Base-by-base conservation (phyloP, 1,140 invertebrate species). In the Microplitis mediator region DNA sequence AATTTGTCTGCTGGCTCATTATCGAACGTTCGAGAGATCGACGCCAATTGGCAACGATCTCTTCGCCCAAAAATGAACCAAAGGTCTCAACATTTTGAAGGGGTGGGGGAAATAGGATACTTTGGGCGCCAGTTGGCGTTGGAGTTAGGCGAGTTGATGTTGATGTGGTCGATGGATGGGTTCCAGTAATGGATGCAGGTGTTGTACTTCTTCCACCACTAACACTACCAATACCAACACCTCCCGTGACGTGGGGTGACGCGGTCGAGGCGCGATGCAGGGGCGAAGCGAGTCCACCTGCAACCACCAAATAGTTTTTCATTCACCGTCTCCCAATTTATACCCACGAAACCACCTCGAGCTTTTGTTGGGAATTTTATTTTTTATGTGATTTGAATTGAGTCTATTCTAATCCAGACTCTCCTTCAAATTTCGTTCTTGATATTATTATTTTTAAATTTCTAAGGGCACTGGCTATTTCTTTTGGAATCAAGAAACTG, bases 1-100 rank as follows among this genome's bases (percentile, higher is more conserved):
- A 23, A 23, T 23, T 23, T 23, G 23, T 76, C 5, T 86, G 83
- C 73, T 88, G 86, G 76, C 80, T 88, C 77, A 91, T 86, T 79
- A 91, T 89, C 75, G 90, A 89, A 67, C 90, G 87, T 84, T 93
- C 92, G 79, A 93, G 88, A 76, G 90, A 90, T 78, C 92, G 89
- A 81, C 92, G 89, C 92, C 92, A 94, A 82, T 92, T 92, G 75
- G 92, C 91, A 75, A 93, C 92, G 76, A 94, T 92, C 83, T 94
- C 92, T 85, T 94, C 92, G 79, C 92, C 92, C 70, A 93, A 87
- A 74, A 93, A 88, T 54, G 90, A 90, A 78, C 91, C 91, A 82
- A 92, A 93, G 34, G 90, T 89, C 82, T 93, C 91, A 78, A 92
- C 91, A 81, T 91, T 92, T 84, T 92, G 91, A 36, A 91, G 89